Conservation (phyloP, 2,113 vertebrate species). For the Salvator merianae region DNA sequence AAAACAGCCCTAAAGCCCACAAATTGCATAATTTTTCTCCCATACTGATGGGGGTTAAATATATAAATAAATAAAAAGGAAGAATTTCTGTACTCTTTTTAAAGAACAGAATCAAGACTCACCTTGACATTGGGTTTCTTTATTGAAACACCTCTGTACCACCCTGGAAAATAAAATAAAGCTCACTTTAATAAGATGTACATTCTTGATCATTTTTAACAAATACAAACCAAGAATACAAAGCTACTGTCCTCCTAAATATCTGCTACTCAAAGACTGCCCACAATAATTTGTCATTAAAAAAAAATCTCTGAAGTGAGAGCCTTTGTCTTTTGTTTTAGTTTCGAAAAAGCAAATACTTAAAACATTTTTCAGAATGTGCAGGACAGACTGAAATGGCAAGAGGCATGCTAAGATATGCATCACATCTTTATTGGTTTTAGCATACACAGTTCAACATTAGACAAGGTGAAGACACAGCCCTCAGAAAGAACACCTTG, state of each 20-base stretch:
- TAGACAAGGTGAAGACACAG: background rate
- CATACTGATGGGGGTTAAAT: too few relatives aligned
- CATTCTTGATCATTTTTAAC: constrained; percentile 32
- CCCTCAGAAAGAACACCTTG: background rate
- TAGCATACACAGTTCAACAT: background rate
- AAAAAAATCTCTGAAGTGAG: background rate
- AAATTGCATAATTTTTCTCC: too few relatives aligned
- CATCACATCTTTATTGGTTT: background rate
- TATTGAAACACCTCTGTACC: constrained; percentile 93
- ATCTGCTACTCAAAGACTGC: background rate
- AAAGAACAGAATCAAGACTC: constrained; percentile 43
- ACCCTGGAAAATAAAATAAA: constrained; percentile 82
- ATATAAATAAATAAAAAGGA: background rate
- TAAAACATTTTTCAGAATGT: background rate
- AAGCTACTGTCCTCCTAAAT: constrained; percentile 33
- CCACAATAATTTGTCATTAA: background rate
- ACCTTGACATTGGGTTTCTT: constrained; percentile 93
- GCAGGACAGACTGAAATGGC: too few relatives aligned
- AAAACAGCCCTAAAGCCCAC: too few relatives aligned
- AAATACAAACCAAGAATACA: background rate
- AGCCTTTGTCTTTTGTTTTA: background rate
- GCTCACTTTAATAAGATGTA: constrained; percentile 16
- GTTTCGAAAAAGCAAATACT: background rate
- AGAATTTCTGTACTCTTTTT: background rate
- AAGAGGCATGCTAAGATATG: too few relatives aligned